Evolutionary conservation across 23 tunicate species (phyloP).

Genomic region (Halocynthia aurantium): DNA sequence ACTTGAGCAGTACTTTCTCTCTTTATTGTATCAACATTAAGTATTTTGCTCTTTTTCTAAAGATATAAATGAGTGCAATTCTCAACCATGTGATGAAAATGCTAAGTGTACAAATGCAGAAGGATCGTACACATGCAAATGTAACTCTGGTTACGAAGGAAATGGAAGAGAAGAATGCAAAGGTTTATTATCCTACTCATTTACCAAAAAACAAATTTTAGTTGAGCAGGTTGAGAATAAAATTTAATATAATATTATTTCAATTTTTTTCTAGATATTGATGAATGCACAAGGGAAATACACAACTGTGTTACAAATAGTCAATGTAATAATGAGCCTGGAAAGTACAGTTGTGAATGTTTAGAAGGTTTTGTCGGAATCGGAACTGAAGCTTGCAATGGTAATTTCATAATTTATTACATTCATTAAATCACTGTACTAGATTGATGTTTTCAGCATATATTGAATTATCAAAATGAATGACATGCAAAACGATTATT

Average conservation of each 20-base stretch:
- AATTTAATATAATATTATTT: background rate
- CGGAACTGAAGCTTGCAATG: slow-evolving; percentile 27
- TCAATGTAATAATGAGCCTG: slow-evolving; percentile 24
- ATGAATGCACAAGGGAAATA: slow-evolving; percentile 24
- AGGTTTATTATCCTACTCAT: background rate
- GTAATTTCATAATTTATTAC: background rate
- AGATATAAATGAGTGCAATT: slow-evolving; percentile 20
- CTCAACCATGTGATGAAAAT: background rate
- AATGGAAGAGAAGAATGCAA: background rate
- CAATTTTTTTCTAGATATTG: slow-evolving; percentile 14
- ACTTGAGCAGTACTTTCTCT: too few relatives aligned
- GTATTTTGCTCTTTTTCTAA: background rate
- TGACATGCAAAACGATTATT: too few relatives aligned
- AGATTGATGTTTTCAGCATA: too few relatives aligned
- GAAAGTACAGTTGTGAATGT: slow-evolving; percentile 37
- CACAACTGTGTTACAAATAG: slow-evolving; percentile 21
- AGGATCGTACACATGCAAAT: slow-evolving; percentile 14
- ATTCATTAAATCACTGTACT: background rate
- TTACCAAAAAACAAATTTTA: background rate
- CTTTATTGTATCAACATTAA: too few relatives aligned
- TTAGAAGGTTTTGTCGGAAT: slow-evolving; percentile 29
- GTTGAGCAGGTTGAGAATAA: background rate
- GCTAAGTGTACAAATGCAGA: slow-evolving; percentile 10
- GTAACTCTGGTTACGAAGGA: slow-evolving; percentile 16
- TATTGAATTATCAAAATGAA: too few relatives aligned